A percentile compares a stretch with the other conserved stretches of the same genome.
These are phyloP conservation scores for Ditylenchus dipsaci DNA, from an alignment of 1,140 invertebrate species.

Conservation along the genomic window DNA sequence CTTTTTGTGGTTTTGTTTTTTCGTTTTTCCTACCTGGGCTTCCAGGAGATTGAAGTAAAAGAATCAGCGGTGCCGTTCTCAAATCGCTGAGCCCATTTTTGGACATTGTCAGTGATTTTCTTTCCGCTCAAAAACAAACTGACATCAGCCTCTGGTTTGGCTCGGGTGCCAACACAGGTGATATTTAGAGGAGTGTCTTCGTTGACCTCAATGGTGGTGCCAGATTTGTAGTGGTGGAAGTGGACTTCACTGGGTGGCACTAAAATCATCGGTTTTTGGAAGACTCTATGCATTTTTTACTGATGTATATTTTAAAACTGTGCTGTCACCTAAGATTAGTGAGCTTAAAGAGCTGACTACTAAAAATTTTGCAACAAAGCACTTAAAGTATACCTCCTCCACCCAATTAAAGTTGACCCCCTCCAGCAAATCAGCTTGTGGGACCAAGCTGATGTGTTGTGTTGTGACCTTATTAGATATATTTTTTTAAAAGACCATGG, in stretches of 20 bases:
- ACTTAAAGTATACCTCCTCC: too few species aligned
- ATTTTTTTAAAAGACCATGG: too few species aligned
- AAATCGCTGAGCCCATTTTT: conserved; percentile 20
- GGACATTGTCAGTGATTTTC: conserved; percentile 27
- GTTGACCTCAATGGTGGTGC: conserved; percentile 29
- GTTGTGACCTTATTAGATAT: too few species aligned
- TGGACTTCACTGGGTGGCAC: conserved; percentile 36
- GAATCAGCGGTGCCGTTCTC: conserved; percentile 32
- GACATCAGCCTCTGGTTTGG: conserved; percentile 33
- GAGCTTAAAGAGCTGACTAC: too few species aligned
- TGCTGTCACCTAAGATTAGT: too few species aligned
- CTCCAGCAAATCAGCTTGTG: too few species aligned
- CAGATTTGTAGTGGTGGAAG: conserved; percentile 38
- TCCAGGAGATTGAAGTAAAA: conserved; percentile 28
- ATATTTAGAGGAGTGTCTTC: conserved; percentile 39
- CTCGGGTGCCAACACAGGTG: conserved; percentile 30
- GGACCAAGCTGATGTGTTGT: too few species aligned
- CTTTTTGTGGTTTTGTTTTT: too few species aligned
- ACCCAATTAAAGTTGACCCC: too few species aligned
- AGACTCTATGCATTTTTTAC: too few species aligned
- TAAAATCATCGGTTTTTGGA: conserved; percentile 16
- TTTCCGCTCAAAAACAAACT: conserved; percentile 44
- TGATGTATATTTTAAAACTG: too few species aligned
- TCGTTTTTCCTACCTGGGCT: conserved; percentile 22
- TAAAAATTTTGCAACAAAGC: too few species aligned